Evolutionary conservation across 1,140 invertebrate genomes (phyloP).

Genomic region (Lepidurus couesii): DNA sequence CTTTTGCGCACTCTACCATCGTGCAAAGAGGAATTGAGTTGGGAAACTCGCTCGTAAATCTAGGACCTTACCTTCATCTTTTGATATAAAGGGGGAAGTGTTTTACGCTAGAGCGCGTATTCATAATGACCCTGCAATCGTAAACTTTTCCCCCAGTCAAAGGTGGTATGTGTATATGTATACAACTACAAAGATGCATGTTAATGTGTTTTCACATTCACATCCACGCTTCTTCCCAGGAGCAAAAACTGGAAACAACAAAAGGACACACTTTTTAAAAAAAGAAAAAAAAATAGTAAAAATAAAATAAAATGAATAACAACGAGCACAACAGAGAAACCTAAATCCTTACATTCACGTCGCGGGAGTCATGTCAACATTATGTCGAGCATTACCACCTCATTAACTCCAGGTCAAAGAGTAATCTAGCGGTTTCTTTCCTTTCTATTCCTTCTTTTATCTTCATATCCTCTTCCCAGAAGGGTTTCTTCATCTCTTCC

Average conservation of each 20-base stretch:
- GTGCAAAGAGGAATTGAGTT: neutral
- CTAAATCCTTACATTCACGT: neutral
- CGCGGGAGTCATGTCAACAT: neutral
- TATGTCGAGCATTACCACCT: constrained; percentile 10
- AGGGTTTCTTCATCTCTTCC: neutral
- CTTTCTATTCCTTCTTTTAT: neutral
- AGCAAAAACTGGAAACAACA: neutral
- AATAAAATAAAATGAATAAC: neutral
- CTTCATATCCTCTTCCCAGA: neutral
- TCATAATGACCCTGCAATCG: neutral
- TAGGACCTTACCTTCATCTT: neutral
- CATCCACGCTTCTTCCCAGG: constrained; percentile 4
- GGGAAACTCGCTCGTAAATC: neutral
- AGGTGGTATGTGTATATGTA: neutral
- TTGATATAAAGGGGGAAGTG: neutral
- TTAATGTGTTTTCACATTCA: neutral
- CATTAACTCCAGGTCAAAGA: neutral
- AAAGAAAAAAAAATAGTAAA: neutral
- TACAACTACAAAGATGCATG: neutral
- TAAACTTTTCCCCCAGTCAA: neutral
- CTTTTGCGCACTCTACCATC: neutral
- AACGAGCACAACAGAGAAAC: neutral
- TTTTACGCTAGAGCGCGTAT: constrained; percentile 4
- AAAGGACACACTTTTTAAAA: neutral
- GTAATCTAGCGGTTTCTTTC: neutral